Percentiles rank a stretch among this genome's conserved stretches.
These are phyloP conservation scores for Anarhynchus alexandrinus DNA, from an alignment of 2,113 vertebrate species.

Conservation along the genomic window DNA sequence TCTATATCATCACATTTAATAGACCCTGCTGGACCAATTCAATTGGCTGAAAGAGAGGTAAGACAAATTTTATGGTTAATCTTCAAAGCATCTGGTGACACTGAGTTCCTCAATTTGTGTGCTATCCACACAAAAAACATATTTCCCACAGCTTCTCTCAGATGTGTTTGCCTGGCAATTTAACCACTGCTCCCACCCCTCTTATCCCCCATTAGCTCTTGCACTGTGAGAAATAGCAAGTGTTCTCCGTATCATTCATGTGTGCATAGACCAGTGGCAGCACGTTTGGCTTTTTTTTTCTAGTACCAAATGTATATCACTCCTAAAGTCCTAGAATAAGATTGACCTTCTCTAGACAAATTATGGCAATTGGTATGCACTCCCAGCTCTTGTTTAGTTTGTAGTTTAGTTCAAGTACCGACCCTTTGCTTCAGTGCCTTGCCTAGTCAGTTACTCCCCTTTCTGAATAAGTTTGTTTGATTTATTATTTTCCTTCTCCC, in stretches of 20 bases:
- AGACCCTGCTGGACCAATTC: not conserved
- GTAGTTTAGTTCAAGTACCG: not conserved
- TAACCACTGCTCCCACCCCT: not conserved
- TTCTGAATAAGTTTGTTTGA: not conserved
- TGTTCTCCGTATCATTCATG: not conserved
- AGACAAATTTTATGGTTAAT: slow-evolving; percentile 24
- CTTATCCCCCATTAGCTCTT: not conserved
- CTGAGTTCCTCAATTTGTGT: not conserved
- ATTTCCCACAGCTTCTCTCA: slow-evolving; percentile 17
- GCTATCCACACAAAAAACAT: not conserved
- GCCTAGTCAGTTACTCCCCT: not conserved
- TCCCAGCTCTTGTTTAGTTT: not conserved
- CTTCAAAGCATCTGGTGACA: slow-evolving; percentile 43
- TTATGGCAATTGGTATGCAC: not conserved
- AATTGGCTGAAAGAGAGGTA: slow-evolving; percentile 13
- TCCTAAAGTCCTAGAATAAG: not conserved
- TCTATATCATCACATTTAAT: not conserved
- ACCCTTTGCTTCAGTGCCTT: not conserved
- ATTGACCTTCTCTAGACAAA: not conserved
- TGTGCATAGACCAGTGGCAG: not conserved
- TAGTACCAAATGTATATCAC: not conserved
- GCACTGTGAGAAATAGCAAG: not conserved
- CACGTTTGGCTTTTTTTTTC: not conserved
- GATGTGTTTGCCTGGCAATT: not conserved
- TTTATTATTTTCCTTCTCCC: not conserved